A percentile compares a stretch with the other conserved stretches of the same genome.
phyloP scores from a whole-genome alignment of 2,113 vertebrate species.

The Cololabis saira region DNA sequence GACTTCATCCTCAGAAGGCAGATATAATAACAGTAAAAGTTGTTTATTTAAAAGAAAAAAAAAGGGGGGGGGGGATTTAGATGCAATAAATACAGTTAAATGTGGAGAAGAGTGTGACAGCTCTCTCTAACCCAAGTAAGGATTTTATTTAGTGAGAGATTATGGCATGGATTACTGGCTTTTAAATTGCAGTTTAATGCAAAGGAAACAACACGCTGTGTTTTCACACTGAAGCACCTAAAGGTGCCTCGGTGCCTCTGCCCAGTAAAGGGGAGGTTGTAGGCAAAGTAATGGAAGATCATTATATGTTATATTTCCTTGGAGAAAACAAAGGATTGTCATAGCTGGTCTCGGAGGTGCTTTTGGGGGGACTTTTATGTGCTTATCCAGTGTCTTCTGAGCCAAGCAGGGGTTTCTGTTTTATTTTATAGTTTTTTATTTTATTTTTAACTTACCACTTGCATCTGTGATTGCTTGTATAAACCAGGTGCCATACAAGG shows the following conservation, averaged over 20 bases:
- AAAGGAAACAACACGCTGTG: conserved; percentile 65
- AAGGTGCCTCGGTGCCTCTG: conserved; percentile 31
- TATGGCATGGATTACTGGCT: conserved; percentile 79
- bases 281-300: conserved; percentile 28
- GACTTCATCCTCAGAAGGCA: neutral
- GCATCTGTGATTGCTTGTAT: conserved; percentile 33
- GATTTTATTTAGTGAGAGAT: conserved; percentile 77
- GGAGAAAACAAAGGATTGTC: conserved; percentile 36
- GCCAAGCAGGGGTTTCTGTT: neutral
- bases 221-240: conserved; percentile 30
- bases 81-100: conserved; percentile 7
- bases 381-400: conserved; percentile 39
- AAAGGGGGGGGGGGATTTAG: neutral
- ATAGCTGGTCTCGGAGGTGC: conserved; percentile 38
- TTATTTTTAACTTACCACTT: conserved; percentile 24
- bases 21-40: neutral
- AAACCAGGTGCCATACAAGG: conserved; percentile 31
- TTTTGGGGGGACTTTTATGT: conserved; percentile 30
- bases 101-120: conserved; percentile 2
- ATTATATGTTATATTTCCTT: conserved; percentile 43
- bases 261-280: conserved; percentile 23
- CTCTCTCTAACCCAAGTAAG: conserved; percentile 41
- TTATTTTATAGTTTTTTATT: neutral
- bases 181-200: conserved; percentile 81
- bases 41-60: neutral